These are phyloP conservation scores for Protophormia terraenovae DNA, from an alignment of 2,888 invertebrate genomes.

Conservation along the genomic window DNA sequence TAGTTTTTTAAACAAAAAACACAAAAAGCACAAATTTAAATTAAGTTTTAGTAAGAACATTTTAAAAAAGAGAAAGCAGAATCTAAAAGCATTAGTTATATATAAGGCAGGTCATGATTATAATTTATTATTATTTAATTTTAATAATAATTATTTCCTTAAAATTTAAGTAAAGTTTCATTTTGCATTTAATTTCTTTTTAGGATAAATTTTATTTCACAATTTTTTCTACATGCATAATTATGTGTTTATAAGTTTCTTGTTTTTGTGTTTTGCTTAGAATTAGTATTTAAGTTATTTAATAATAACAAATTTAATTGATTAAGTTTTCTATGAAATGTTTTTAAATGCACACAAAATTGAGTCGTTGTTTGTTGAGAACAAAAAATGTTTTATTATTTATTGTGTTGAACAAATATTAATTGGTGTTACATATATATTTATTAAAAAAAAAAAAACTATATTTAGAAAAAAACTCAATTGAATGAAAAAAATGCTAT, in stretches of 20 bases:
- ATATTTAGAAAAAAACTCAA: slow-evolving; percentile 10
- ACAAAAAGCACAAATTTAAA: slow-evolving; percentile 45
- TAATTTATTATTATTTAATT: neutral
- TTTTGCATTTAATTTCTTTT: too few species aligned
- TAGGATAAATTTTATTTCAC: neutral
- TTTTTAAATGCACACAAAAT: slow-evolving; percentile 6
- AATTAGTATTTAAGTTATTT: neutral
- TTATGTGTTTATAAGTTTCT: neutral
- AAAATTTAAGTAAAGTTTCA: too few species aligned
- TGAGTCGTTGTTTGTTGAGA: slow-evolving; percentile 28
- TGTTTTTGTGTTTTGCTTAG: neutral
- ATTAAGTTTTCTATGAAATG: neutral
- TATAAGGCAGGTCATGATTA: neutral
- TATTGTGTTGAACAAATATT: slow-evolving; percentile 38
- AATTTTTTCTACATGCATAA: neutral
- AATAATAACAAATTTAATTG: neutral
- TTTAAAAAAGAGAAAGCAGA: neutral
- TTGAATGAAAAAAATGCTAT: slow-evolving; percentile 27
- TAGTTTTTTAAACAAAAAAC: neutral
- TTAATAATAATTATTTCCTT: neutral
- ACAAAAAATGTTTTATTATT: slow-evolving; percentile 18
- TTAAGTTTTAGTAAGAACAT: slow-evolving; percentile 31
- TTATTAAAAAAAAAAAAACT: slow-evolving; percentile 31
- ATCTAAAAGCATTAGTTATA: neutral
- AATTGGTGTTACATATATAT: slow-evolving; percentile 56